phyloP scores from a whole-genome alignment of 2,113 vertebrate species.

The Aegotheles bennettii region DNA sequence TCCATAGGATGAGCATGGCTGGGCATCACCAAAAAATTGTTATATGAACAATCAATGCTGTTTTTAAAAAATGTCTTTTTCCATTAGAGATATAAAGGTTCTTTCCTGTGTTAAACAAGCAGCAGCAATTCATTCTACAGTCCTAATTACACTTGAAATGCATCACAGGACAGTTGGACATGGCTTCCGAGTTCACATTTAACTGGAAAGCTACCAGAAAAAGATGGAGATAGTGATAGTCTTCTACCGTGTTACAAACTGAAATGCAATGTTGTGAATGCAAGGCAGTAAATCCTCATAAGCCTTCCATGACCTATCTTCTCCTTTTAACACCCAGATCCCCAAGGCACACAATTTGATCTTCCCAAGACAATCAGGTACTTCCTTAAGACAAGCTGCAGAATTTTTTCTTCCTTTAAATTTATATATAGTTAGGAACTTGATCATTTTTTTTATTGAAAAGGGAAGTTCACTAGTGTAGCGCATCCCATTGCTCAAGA shows the following conservation, averaged over 20 bases:
- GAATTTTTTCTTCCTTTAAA: neutral
- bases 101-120: neutral
- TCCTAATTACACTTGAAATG: neutral
- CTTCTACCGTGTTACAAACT: neutral
- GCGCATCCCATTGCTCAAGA: neutral
- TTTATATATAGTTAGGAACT: neutral
- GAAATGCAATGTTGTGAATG: neutral
- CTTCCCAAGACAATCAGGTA: neutral
- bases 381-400: neutral
- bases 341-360: neutral
- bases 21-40: neutral
- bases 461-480: neutral
- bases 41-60: neutral
- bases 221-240: neutral
- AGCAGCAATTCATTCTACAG: neutral
- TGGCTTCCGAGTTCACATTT: neutral
- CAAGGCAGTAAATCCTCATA: neutral
- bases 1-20: fast-evolving
- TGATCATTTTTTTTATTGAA: neutral
- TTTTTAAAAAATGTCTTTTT: neutral
- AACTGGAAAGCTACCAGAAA: neutral
- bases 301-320: neutral
- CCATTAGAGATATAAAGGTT: neutral
- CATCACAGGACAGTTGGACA: neutral
- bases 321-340: neutral